Evolutionary conservation across 1,140 invertebrate species (phyloP).

Genomic region (Drosophila suzukii): DNA sequence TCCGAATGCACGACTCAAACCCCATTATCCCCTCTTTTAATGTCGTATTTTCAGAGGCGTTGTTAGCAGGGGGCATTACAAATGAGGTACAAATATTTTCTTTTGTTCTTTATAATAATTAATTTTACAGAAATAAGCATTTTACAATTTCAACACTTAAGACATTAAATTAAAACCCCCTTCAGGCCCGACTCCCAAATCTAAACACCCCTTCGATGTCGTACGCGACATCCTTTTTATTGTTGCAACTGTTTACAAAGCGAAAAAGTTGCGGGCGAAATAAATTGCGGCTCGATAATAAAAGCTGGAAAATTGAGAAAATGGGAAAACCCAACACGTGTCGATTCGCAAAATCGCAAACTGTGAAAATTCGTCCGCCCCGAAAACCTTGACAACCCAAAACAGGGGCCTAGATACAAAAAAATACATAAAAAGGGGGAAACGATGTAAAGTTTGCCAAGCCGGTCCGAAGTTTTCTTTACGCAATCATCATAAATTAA

Average conservation of each 20-base stretch:
- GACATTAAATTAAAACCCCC: background rate
- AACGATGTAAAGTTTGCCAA: slow-evolving; percentile 20
- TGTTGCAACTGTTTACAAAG: slow-evolving; percentile 32
- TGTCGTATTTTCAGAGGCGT: background rate
- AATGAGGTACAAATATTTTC: background rate
- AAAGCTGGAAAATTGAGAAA: slow-evolving; percentile 5
- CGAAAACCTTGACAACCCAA: slow-evolving; percentile 8
- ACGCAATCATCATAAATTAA: slow-evolving; percentile 52
- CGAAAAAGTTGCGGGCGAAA: slow-evolving; percentile 20
- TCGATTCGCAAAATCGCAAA: slow-evolving; percentile 25
- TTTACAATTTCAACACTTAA: background rate
- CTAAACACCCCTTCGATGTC: background rate
- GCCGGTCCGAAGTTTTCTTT: slow-evolving; percentile 27
- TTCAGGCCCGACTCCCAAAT: background rate
- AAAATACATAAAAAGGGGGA: slow-evolving; percentile 5
- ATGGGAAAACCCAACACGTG: slow-evolving; percentile 11
- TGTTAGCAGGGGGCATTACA: background rate
- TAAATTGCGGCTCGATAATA: slow-evolving; percentile 20
- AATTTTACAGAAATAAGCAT: no score
- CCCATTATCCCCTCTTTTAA: slow-evolving; percentile 1
- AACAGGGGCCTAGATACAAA: slow-evolving; percentile 9
- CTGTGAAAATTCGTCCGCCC: slow-evolving; percentile 17
- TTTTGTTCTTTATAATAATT: background rate
- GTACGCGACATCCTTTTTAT: slow-evolving; percentile 13
- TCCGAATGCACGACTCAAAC: slow-evolving; percentile 22